Evolutionary conservation across 2,888 invertebrate species (phyloP).

Genomic region (Chloroclystis v-ata): DNA sequence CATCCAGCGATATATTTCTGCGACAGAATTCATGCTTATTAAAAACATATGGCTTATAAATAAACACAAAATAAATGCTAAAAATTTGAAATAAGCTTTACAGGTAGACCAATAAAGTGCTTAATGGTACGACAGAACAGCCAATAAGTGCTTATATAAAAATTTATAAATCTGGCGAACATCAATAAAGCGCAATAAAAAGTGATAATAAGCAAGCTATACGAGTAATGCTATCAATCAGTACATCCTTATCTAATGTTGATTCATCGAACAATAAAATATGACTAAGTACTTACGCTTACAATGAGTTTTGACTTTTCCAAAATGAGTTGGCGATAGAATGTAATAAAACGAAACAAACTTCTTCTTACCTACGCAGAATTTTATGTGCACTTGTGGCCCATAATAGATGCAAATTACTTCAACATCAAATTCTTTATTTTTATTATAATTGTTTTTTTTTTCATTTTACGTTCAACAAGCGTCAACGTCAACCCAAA

Average conservation of each 20-base stretch:
- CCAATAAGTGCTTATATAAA: not conserved
- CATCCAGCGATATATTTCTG: not conserved
- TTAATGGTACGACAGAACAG: constrained; percentile 12
- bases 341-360: not conserved
- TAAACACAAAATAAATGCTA: constrained; percentile 3
- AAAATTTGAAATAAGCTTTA: constrained; percentile 16
- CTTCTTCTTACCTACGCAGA: no score
- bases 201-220: constrained; percentile 17
- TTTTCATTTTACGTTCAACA: no score
- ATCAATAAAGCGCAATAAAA: constrained; percentile 4
- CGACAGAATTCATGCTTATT: not conserved
- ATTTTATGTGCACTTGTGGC: no score
- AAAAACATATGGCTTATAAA: not conserved
- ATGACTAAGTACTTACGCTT: not conserved
- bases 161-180: not conserved
- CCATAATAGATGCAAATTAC: no score
- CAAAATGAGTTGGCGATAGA: not conserved
- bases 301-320: not conserved
- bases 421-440: no score
- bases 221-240: not conserved
- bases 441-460: no score
- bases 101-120: constrained; percentile 17
- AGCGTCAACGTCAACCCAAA: no score
- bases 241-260: not conserved
- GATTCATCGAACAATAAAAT: not conserved